Evolutionary conservation across 2,113 vertebrate species (phyloP).

Genomic region (cat (Felis catus)): F.catus_Fca126_mat1.0 CM031415.1:104899001-104899500

Average conservation of each 20-base stretch:
- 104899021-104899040: neutral
- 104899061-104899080: neutral
- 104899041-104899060: neutral
- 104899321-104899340: no score
- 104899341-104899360: no score
- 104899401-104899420: no score
- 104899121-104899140: neutral
- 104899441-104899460: no score
- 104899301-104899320: rapidly evolving
- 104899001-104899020: neutral
- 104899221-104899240: neutral
- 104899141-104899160: neutral
- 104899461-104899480: no score
- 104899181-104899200: neutral
- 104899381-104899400: no score
- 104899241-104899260: neutral
- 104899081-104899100: neutral
- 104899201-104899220: neutral
- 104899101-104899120: neutral
- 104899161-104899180: neutral
- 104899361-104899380: no score
- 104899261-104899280: neutral
- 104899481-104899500: no score
- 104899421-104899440: no score
- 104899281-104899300: neutral